phyloP scores from a whole-genome alignment of 2,113 vertebrate species.

The Cebus imitator region DNA sequence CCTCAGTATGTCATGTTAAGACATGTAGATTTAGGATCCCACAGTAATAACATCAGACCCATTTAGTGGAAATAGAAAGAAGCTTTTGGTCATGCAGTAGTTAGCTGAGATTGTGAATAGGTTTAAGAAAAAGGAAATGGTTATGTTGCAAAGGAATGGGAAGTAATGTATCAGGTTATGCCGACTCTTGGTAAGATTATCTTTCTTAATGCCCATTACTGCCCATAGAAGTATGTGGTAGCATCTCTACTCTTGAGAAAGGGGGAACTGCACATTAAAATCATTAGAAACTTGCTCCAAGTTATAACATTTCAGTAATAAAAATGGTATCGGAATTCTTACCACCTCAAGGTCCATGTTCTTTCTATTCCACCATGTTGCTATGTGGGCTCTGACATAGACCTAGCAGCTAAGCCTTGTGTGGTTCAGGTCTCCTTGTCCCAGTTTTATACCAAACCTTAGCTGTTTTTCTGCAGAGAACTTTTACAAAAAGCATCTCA shows the following conservation, averaged over 20 bases:
- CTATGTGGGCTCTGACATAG: fast-evolving
- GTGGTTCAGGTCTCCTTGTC: not conserved
- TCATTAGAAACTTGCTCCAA: not conserved
- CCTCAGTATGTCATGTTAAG: not conserved
- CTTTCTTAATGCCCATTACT: not conserved
- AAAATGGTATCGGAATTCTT: not conserved
- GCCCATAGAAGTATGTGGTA: not conserved
- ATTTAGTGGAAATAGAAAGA: not conserved
- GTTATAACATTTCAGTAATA: not conserved
- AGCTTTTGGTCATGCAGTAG: not conserved
- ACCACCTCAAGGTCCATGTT: not conserved
- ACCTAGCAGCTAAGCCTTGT: not conserved
- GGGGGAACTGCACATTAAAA: not conserved
- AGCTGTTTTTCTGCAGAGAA: not conserved
- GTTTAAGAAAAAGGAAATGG: not conserved
- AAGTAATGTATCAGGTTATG: not conserved
- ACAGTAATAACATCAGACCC: not conserved
- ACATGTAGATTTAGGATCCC: not conserved
- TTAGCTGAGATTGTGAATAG: not conserved
- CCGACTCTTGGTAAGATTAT: not conserved
- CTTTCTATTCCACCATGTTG: not conserved
- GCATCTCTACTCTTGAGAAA: not conserved
- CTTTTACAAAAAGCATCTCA: not conserved
- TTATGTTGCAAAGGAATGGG: not conserved
- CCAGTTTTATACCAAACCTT: not conserved